A percentile compares a stretch with the other conserved stretches of the same genome.
Conservation (phyloP, 1,140 invertebrate species). For the Macrobrachium rosenbergii region DNA sequence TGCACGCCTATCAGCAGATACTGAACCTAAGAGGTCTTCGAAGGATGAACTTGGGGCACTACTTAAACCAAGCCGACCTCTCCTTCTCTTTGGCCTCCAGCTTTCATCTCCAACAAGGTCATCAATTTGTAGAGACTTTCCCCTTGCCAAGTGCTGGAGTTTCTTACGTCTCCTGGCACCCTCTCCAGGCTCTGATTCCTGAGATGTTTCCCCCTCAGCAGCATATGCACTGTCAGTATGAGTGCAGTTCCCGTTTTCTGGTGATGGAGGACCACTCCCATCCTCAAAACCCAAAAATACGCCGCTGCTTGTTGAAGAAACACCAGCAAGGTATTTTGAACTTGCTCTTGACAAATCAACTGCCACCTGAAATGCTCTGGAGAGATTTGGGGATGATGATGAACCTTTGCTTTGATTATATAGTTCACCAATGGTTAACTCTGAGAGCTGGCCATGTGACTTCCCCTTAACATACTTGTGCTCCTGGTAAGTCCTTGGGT, state of each 20-base stretch:
- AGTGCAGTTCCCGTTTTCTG: slow-evolving; percentile 19
- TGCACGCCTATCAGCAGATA: slow-evolving; percentile 30
- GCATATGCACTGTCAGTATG: slow-evolving; percentile 10
- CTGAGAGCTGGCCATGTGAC: slow-evolving; percentile 21
- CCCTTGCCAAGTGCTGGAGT: slow-evolving; percentile 8
- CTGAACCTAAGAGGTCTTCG: slow-evolving; percentile 19
- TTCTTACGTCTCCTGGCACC: slow-evolving; percentile 14
- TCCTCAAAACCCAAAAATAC: slow-evolving; percentile 47
- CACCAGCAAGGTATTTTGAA: slow-evolving; percentile 34
- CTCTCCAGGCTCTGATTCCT: slow-evolving; percentile 30
- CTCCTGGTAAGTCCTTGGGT: neutral
- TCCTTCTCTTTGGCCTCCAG: slow-evolving; percentile 11
- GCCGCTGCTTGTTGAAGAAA: slow-evolving; percentile 54
- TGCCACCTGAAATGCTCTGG: slow-evolving; percentile 53
- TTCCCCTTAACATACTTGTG: neutral
- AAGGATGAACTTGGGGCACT: slow-evolving; percentile 16
- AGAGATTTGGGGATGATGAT: slow-evolving; percentile 36
- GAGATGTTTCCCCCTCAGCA: slow-evolving; percentile 36
- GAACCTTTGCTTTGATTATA: slow-evolving; percentile 4
- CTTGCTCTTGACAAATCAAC: slow-evolving; percentile 43
- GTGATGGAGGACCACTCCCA: slow-evolving; percentile 40
- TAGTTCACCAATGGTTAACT: slow-evolving; percentile 5
- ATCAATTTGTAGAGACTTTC: slow-evolving; percentile 17
- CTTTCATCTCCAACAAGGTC: slow-evolving; percentile 34
- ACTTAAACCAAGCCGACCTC: neutral